These are phyloP conservation scores for Sinocyclocheilus anophthalmus DNA, from an alignment of 2,113 vertebrate genomes.

Conservation along the genomic window DNA sequence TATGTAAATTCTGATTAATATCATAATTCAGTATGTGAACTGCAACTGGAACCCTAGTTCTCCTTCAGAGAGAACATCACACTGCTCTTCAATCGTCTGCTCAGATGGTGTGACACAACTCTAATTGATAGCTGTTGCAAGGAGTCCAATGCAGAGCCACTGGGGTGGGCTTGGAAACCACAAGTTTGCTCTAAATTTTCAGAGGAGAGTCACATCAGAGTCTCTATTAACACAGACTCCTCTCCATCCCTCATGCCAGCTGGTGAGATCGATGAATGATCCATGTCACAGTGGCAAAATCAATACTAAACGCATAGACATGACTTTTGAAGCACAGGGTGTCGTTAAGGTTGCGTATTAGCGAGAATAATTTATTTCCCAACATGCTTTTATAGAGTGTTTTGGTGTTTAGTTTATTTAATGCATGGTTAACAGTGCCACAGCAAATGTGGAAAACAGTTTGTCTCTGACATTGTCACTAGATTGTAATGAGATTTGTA, in stretches of 20 bases:
- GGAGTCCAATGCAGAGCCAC: conserved; percentile 25
- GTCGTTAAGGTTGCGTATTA: conserved; percentile 32
- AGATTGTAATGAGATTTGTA: conserved; percentile 41
- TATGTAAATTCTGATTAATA: neutral
- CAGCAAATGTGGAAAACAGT: neutral
- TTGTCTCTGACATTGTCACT: conserved; percentile 19
- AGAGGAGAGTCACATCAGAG: conserved; percentile 4
- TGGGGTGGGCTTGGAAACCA: conserved; percentile 18
- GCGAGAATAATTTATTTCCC: conserved; percentile 6
- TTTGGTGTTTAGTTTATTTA: conserved; percentile 41
- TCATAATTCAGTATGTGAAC: conserved; percentile 4
- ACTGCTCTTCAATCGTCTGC: neutral
- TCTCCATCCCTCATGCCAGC: conserved; percentile 1
- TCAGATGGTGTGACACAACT: neutral
- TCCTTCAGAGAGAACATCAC: neutral
- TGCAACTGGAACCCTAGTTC: neutral
- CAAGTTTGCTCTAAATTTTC: conserved; percentile 35
- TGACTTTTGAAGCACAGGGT: conserved; percentile 28
- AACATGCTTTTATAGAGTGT: neutral
- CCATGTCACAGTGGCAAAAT: conserved; percentile 43
- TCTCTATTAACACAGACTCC: conserved; percentile 18
- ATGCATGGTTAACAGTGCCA: conserved; percentile 16
- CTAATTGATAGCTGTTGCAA: neutral
- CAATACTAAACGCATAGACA: conserved; percentile 48
- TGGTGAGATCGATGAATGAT: conserved; percentile 42